Percentiles rank a stretch among this genome's conserved stretches.
These are phyloP conservation scores for Rhizomys pruinosus DNA, from an alignment of 2,113 vertebrate species.

Conservation along the genomic window DNA sequence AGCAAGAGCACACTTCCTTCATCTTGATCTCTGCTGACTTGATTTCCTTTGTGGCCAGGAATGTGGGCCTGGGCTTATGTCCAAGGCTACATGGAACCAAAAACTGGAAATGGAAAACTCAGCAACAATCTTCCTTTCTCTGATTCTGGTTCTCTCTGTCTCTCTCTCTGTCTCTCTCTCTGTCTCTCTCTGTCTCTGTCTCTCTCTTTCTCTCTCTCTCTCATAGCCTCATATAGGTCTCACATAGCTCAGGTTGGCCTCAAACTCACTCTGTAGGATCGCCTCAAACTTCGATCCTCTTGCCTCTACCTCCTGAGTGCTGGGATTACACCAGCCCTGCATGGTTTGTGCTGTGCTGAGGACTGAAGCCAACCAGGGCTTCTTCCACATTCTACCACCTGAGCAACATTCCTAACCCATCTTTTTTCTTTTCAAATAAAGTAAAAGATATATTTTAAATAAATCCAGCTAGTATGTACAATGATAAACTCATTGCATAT, in stretches of 20 bases:
- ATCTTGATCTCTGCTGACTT: conserved; percentile 21
- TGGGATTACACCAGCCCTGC: not conserved
- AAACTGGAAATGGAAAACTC: conserved; percentile 15
- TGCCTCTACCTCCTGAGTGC: not conserved
- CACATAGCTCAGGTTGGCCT: not conserved
- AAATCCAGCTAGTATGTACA: not conserved
- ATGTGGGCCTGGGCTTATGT: conserved; percentile 45
- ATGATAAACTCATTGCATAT: not conserved
- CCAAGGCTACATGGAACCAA: not conserved
- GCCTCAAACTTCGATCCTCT: not conserved
- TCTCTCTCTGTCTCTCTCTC: too few relatives aligned
- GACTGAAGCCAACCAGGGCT: not conserved
- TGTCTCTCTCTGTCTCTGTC: too few relatives aligned
- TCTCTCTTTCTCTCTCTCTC: too few relatives aligned
- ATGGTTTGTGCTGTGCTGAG: not conserved
- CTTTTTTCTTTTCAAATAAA: not conserved
- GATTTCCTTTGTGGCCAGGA: not conserved
- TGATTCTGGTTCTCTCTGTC: too few relatives aligned
- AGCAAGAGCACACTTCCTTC: conserved; percentile 29
- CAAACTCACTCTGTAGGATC: not conserved
- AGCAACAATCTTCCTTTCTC: not conserved
- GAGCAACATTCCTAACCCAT: not conserved
- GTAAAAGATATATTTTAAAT: not conserved
- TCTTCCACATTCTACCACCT: not conserved
- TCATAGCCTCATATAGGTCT: too few relatives aligned